phyloP scores from a whole-genome alignment of 2,888 invertebrate genomes.

The Synanthedon formicaeformis region DNA sequence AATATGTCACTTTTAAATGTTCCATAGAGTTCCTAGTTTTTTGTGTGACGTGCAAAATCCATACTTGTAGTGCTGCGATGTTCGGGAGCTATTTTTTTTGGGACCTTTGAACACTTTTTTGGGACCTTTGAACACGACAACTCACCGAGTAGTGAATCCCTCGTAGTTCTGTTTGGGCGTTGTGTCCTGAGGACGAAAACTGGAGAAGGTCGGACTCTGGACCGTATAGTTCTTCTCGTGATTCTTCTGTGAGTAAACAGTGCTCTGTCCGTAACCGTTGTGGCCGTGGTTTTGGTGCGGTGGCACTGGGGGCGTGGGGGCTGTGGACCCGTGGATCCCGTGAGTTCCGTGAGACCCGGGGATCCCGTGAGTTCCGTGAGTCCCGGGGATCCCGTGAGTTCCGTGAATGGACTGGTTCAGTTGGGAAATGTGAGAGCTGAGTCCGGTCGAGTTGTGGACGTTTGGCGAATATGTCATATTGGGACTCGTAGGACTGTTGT shows the following conservation, averaged over 20 bases:
- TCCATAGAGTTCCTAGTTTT: no score
- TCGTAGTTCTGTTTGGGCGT: slow-evolving; percentile 69
- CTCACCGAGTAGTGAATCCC: slow-evolving; percentile 76
- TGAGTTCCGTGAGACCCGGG: neutral
- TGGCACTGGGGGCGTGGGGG: neutral
- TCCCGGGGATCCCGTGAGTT: slow-evolving; percentile 12
- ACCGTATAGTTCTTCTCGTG: slow-evolving; percentile 39
- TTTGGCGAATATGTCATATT: slow-evolving; percentile 62
- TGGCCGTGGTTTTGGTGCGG: slow-evolving; percentile 3
- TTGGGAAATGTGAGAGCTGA: slow-evolving; percentile 33
- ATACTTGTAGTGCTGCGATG: neutral
- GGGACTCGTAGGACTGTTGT: slow-evolving; percentile 46
- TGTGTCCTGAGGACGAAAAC: slow-evolving; percentile 47
- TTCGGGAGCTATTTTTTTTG: neutral
- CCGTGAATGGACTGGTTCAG: slow-evolving; percentile 43
- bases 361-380: neutral
- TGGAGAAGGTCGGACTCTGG: slow-evolving; percentile 51
- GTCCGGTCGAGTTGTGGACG: slow-evolving; percentile 25
- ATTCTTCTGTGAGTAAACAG: neutral
- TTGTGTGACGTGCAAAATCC: no score
- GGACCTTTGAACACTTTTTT: no score
- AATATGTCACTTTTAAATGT: no score
- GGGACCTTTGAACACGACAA: slow-evolving; percentile 2
- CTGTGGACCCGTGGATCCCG: neutral
- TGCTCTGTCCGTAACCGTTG: slow-evolving; percentile 3